These are phyloP conservation scores for Saccopteryx leptura DNA, from an alignment of 2,113 vertebrate genomes.

Conservation along the genomic window DNA sequence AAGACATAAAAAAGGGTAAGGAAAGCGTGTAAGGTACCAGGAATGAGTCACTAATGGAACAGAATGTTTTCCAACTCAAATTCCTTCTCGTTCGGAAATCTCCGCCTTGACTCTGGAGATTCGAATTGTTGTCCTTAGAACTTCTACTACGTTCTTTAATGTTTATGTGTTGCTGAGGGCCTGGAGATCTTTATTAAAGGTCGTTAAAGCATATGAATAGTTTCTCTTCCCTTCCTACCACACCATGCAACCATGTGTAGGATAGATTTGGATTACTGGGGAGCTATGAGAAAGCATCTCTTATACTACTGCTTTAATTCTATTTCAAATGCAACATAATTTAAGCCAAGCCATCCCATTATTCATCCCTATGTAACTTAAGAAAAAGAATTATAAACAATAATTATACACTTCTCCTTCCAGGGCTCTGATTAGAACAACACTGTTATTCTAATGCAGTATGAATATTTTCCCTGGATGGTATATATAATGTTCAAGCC, in stretches of 20 bases:
- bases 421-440: too few species aligned
- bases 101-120: neutral
- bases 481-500: neutral
- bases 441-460: neutral
- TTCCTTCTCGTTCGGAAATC: conserved; percentile 55
- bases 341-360: conserved; percentile 1
- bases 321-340: neutral
- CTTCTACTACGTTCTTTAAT: neutral
- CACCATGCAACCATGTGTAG: neutral
- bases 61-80: conserved; percentile 54
- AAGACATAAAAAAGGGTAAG: neutral
- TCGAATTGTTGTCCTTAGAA: neutral
- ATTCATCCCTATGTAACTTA: neutral
- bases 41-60: neutral
- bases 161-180: neutral
- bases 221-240: neutral
- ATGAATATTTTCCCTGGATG: neutral
- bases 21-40: neutral
- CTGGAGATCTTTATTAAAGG: neutral
- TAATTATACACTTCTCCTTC: neutral
- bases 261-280: neutral
- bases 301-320: neutral
- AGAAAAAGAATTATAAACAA: neutral
- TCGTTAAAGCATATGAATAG: neutral
- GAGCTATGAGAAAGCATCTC: neutral